Evolutionary conservation across 2,888 invertebrate genomes (phyloP), one percentile per base, ranked within the genome.

Genomic region (Hirtodrosophila duncani): DNA sequence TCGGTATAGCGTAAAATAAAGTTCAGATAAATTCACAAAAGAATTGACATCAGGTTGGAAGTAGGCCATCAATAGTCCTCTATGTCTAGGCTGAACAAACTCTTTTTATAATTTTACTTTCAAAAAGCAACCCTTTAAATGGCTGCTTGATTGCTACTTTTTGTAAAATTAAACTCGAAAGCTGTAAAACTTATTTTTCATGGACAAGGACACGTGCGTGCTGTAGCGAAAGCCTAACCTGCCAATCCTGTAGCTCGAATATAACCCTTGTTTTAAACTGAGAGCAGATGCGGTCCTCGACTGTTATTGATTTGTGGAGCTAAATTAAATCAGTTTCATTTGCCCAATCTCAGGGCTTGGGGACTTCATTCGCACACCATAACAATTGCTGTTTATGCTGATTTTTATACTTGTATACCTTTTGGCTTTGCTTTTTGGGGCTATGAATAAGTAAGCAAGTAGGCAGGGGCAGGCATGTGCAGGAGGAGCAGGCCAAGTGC

Each of bases 101-200:
- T n/a, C n/a, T n/a, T n/a, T n/a, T n/a, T n/a, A n/a, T n/a, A n/a
- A n/a, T n/a, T n/a, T n/a, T n/a, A n/a, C n/a, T n/a, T n/a, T n/a
- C n/a, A n/a, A n/a, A n/a, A n/a, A n/a, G n/a, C n/a, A n/a, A n/a
- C n/a, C n/a, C n/a, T n/a, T n/a, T n/a, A n/a, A n/a, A n/a, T n/a
- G n/a, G n/a, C n/a, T 67, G 77, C 51, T 75, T 75, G 77, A 79
- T 79, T 81, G 77, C 80, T 79, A 81, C 80, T 77, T 66, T 71
- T 77, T 63, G 61, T 66, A 77, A n/a, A 81, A 81, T 81, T 77
- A 80, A 77, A 77, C 82, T 81, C 72, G 78, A 80, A 81, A 77
- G 80, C 80, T 77, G 66, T 79, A 66, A 80, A 80, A 81, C 81
- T 77, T 81, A 69, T 82, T 77, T 81, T 80, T 77, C 77, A 77